Evolutionary conservation across 2,113 vertebrate genomes (phyloP), one percentile per base, ranked within the genome.

Genomic region (Gallinago media): DNA sequence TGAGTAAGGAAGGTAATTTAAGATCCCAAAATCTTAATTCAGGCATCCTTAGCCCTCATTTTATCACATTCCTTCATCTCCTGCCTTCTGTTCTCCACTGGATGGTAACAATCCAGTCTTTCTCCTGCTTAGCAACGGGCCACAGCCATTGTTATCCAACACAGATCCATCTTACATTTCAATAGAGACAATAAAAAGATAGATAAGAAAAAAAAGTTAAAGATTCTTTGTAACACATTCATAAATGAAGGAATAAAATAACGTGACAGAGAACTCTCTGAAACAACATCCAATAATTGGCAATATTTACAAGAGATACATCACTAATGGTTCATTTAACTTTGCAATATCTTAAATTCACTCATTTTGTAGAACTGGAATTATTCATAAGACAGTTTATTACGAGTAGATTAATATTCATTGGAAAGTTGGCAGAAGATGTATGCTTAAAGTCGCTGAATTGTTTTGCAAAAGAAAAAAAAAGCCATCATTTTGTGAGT

Each of bases 341-440:
- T 92, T 80, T 47, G 65, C 75, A 66, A 6, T 52, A 59, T 56
- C 95, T 92, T 90, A 77, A 94, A 92, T 54, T 77, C 79, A 10
- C 82, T 90, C 59, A 9, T 86, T 93, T 74, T 56, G 67, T 72
- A 92, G 40, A 86, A 46, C 38, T 10, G 79, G 76, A 95, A 97
- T 96, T 95, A 92, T 96, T 94, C 94, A 94, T 88, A 63, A 92
- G 92, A 38, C 62, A 56, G 89, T 95, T 96, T 94, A 92, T 96
- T 93, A 84, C 0, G 6, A 68, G 80, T 20, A 87, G 94, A 96
- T 97, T 94, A 96, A 95, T 96, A 94, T 96, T 91, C 95, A 94
- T 86, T 49, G 89, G 86, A 4, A 77, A 72, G 81, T 40, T 94
- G 94, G 93, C 93, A 92, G 87, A 46, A 72, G 90, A 70, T 55